Evolutionary conservation across 2,888 invertebrate species (phyloP).

Genomic region (Noctua fimbriata): DNA sequence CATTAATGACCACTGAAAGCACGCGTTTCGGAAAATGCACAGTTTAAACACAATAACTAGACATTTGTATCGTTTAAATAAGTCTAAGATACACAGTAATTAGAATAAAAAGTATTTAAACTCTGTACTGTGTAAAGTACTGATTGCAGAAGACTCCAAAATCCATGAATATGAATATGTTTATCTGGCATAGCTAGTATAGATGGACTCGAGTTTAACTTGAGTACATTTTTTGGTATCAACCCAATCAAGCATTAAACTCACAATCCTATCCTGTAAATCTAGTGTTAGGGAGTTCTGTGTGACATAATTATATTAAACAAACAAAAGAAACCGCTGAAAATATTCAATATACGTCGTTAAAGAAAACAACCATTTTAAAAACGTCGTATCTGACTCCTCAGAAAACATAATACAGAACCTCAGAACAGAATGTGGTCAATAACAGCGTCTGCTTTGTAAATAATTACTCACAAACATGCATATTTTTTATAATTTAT

Average conservation of each 20-base stretch:
- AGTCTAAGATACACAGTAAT: neutral
- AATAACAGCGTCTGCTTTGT: constrained; percentile 7
- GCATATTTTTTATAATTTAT: neutral
- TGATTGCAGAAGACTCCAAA: neutral
- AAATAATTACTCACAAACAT: neutral
- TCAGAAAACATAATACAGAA: neutral
- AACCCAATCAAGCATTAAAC: too few relatives aligned
- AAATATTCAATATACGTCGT: neutral
- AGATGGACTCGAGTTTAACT: neutral
- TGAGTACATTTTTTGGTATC: neutral
- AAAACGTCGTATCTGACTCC: neutral
- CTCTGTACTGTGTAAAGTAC: too few relatives aligned
- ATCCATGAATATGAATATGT: neutral
- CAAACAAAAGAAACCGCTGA: neutral
- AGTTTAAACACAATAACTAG: neutral
- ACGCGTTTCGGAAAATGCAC: neutral
- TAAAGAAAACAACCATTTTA: neutral
- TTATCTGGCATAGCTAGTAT: neutral
- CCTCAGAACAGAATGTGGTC: neutral
- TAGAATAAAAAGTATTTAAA: neutral
- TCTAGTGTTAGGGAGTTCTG: neutral
- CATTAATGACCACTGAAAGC: neutral
- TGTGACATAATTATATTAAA: neutral
- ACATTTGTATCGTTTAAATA: neutral
- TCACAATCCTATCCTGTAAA: neutral